phyloP scores from a whole-genome alignment of 2,113 vertebrate species.

The Scolopax mira region DNA sequence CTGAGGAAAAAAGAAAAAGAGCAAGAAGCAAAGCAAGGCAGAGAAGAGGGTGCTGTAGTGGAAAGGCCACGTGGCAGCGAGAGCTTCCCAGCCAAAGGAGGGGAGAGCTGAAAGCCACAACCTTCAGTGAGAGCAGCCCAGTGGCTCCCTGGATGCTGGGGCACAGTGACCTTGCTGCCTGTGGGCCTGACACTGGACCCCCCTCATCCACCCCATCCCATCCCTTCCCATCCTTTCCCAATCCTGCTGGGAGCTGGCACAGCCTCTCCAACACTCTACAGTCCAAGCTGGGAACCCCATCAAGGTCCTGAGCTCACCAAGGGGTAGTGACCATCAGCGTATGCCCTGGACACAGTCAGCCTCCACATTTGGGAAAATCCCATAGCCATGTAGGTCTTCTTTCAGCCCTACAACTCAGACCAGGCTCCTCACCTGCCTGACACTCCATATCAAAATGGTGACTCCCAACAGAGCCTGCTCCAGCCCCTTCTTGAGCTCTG shows the following conservation, averaged over 20 bases:
- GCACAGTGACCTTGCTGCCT: accelerated
- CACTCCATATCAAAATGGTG: accelerated
- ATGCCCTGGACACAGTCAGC: accelerated
- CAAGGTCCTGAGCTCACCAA: not conserved
- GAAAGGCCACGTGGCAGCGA: conserved; percentile 69
- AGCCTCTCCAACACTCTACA: not conserved
- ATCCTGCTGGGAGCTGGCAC: accelerated
- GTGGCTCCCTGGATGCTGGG: not conserved
- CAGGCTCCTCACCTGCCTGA: not conserved
- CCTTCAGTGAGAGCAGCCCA: not conserved
- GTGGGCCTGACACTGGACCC: not conserved
- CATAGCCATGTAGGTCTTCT: accelerated
- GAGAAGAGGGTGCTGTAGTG: conserved; percentile 43
- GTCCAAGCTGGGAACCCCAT: accelerated
- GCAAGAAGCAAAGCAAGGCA: not conserved
- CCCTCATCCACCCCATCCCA: not conserved
- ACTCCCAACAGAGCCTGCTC: accelerated
- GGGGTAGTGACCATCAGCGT: not conserved
- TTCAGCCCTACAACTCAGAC: not conserved
- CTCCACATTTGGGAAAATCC: accelerated
- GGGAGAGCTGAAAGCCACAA: not conserved
- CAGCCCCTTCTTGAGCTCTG: not conserved
- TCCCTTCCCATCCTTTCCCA: not conserved
- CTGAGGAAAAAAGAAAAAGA: conserved; percentile 46
- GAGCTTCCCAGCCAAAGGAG: not conserved